These are phyloP conservation scores for Halictus rubicundus DNA, from an alignment of 1,140 invertebrate species.

Conservation along the genomic window DNA sequence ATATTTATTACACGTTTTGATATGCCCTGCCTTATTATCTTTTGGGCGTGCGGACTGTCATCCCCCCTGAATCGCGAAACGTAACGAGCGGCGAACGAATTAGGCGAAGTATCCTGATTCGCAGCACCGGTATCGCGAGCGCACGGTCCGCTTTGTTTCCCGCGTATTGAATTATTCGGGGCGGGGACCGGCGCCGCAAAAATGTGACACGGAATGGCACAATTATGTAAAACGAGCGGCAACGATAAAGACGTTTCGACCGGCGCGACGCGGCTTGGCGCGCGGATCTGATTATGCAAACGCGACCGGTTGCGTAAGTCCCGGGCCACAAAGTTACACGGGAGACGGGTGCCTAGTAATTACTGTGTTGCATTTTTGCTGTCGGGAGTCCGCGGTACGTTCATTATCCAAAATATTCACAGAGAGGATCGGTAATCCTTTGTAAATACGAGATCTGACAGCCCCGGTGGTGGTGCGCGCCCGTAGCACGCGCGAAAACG, in stretches of 20 bases:
- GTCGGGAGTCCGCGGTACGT: background rate
- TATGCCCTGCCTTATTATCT: too few species aligned
- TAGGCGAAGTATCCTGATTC: background rate
- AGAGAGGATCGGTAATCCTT: background rate
- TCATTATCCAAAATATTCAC: slow-evolving; percentile 22
- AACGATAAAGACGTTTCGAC: slow-evolving; percentile 39
- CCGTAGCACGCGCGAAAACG: background rate
- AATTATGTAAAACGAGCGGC: slow-evolving; percentile 33
- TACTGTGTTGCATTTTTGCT: slow-evolving; percentile 20
- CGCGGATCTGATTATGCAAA: slow-evolving; percentile 42
- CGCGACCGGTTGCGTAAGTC: slow-evolving; percentile 30
- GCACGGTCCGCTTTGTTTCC: slow-evolving; percentile 8
- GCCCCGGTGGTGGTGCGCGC: background rate
- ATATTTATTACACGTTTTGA: too few species aligned
- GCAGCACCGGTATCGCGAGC: background rate
- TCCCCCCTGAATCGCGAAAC: background rate
- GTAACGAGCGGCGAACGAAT: slow-evolving; percentile 9
- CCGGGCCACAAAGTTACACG: slow-evolving; percentile 6
- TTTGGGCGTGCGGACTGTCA: too few species aligned
- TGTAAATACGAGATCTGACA: slow-evolving; percentile 26
- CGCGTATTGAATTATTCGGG: slow-evolving; percentile 31
- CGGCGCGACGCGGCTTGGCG: background rate
- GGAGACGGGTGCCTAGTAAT: slow-evolving; percentile 28
- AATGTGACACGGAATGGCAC: slow-evolving; percentile 30
- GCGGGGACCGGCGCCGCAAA: background rate